Evolutionary conservation across 2,888 invertebrate genomes (phyloP).

Genomic region (Chamaedrilus cognettii): DNA sequence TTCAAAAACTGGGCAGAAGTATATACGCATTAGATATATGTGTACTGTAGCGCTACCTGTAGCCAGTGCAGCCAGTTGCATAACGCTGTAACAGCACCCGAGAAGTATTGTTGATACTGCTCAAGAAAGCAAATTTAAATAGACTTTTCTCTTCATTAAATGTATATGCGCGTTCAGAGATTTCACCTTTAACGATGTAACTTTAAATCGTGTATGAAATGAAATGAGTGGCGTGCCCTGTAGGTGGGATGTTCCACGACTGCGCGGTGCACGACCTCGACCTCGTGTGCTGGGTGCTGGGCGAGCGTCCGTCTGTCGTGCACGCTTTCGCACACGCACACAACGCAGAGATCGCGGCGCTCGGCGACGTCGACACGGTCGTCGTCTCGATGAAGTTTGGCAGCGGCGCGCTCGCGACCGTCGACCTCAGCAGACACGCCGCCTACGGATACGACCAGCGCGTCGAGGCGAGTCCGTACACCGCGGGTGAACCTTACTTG

Average conservation of each 20-base stretch:
- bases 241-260: constrained; percentile 73
- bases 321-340: constrained; percentile 64
- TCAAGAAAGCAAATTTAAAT: too few relatives aligned
- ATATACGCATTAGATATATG: too few relatives aligned
- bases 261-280: constrained; percentile 73
- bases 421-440: constrained; percentile 69
- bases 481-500: too few relatives aligned
- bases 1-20: too few relatives aligned
- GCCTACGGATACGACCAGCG: constrained; percentile 73
- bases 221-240: neutral
- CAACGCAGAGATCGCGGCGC: constrained; percentile 66
- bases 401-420: constrained; percentile 67
- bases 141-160: too few relatives aligned
- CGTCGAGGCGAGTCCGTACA: constrained; percentile 65
- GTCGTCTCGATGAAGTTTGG: constrained; percentile 67
- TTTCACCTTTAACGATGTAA: too few relatives aligned
- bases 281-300: constrained; percentile 68
- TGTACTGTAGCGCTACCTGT: too few relatives aligned
- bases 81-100: too few relatives aligned
- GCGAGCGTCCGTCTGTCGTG: constrained; percentile 67
- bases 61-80: too few relatives aligned
- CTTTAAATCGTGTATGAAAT: neutral
- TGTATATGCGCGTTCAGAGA: too few relatives aligned
- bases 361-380: constrained; percentile 70
- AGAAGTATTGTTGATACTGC: too few relatives aligned